Evolutionary conservation across 2,797 vertebrate genomes (phyloP), one percentile per base, ranked within the genome.

Genomic region (Peromyscus attwateri): DNA sequence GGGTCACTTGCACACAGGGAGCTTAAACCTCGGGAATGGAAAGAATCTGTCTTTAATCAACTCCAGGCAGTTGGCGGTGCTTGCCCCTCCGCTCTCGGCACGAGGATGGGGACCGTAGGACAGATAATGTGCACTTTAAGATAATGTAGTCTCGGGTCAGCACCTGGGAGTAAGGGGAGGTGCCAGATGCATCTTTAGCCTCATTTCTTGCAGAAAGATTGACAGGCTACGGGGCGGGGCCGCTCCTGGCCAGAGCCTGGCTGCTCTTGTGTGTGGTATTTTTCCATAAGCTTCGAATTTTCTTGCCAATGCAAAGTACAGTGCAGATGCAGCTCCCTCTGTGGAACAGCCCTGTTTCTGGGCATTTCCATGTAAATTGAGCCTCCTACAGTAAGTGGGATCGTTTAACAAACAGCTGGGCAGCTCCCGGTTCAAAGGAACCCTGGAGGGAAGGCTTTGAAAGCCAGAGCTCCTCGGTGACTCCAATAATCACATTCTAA

Each of bases 361-460:
- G 85, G 66, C 49, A 93, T 95, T 96, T 94, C 90, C 73, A 52
- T 92, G 95, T 75, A 94, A 96, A 96, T 57, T 71, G 82, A 88
- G 31, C 68, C 80, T 77, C 49, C 14, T 52, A 55, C 89, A 95
- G 73, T 92, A 94, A 91, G 92, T 82, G 68, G 64, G 6, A 76
- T 93, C 82, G 37, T 96, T 97, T 97, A 93, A 66, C 90, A 49
- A 82, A 91, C 93, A 97, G 95, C 92, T 85, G 95, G 89, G 87
- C 40, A 90, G 80, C 71, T 94, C 89, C 89, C 3, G 11, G 92
- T 87, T 92, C 89, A 95, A 94, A 97, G 88, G 77, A 94, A 80
- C 71, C 87, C 77, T 85, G 57, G 71, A 84, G 89, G 8, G 40
- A 92, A 89, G 83, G 25, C 76, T 97, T 92, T 92, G 80, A 95